Evolutionary conservation across 2,797 vertebrate species (phyloP), one percentile per base, ranked within the genome.

Genomic region (Notolepis coatsorum): DNA sequence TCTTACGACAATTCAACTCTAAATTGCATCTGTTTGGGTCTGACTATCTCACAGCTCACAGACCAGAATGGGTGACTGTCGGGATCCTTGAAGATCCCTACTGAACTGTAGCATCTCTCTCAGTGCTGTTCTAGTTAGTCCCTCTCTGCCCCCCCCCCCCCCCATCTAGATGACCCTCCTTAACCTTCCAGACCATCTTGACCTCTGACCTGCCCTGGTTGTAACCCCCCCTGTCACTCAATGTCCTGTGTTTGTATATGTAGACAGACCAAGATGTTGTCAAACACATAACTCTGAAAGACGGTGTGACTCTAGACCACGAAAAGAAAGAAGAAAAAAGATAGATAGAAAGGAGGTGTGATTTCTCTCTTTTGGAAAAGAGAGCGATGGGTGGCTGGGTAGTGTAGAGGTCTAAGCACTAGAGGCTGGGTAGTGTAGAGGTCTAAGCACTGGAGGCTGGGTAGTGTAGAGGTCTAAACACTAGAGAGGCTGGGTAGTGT

Each of bases 201-300:
- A 31, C 71, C 73, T 74, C 78, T 84, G 62, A 75, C 77, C 77
- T 31, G 35, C 17, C 20, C 28, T 59, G 37, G 15, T 20, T 57
- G 17, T 31, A 13, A 7, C 31, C 17, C 7, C 3, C 15, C 7
- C 21, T 8, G 1, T 24, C 13, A 15, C 5, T 2, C 49, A 49
- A 65, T 62, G 33, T 43, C 33, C 33, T 1, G 21, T 50, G 60
- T 45, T 61, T 4, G 5, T 68, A 46, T 51, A 27, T 49, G 71
- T 70, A 62, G 51, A 68, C 70, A 54, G 62, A 77, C 61, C 42
- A 43, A 70, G 67, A 67, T 59, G 64, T 70, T 68, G 87, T 88
- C 84, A 88, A 91, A 89, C 89, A 77, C 85, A 89, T 89, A 80
- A 83, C 80, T 52, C n/a, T n/a, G n/a, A n/a, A n/a, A n/a, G 45